phyloP scores from a whole-genome alignment of 2,888 invertebrate species.

The Stomorhina lunata region DNA sequence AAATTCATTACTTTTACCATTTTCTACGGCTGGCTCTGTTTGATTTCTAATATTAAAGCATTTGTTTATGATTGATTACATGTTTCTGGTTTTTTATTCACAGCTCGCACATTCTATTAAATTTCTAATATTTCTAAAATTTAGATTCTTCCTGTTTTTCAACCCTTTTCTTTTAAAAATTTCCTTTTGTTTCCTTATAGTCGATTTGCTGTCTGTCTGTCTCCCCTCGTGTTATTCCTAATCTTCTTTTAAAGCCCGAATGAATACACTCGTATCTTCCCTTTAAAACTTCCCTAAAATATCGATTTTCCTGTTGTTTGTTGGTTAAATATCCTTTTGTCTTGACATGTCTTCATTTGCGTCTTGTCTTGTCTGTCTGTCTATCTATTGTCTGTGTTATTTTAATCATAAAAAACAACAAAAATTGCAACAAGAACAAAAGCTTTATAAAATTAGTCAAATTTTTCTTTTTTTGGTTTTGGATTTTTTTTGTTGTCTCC shows the following conservation, averaged over 20 bases:
- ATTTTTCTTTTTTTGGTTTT: too few relatives aligned
- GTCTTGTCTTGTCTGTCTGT: too few relatives aligned
- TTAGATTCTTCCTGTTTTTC: conserved; percentile 1
- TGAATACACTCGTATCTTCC: conserved; percentile 25
- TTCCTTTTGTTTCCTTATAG: not conserved
- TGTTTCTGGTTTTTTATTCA: not conserved
- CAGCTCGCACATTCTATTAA: too few relatives aligned
- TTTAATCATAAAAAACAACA: conserved; percentile 31
- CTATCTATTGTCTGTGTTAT: conserved; percentile 46
- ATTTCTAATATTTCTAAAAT: not conserved
- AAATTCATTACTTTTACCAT: not conserved
- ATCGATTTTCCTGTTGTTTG: conserved; percentile 62
- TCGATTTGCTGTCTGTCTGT: not conserved
- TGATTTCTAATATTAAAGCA: not conserved
- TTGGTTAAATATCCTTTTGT: conserved; percentile 51
- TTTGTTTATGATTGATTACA: conserved; percentile 52
- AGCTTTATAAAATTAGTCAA: not conserved
- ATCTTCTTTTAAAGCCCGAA: not conserved
- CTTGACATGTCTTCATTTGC: conserved; percentile 32
- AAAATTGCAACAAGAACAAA: not conserved
- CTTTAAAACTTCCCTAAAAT: conserved; percentile 61
- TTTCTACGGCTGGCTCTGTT: not conserved
- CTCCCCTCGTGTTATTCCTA: not conserved
- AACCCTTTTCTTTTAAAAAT: conserved; percentile 9
- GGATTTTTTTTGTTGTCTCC: conserved; percentile 9